Evolutionary conservation across 37 sponge, comb jelly and placozoan species (phyloP).

Genomic region (Cliona cf. orientalis): DNA sequence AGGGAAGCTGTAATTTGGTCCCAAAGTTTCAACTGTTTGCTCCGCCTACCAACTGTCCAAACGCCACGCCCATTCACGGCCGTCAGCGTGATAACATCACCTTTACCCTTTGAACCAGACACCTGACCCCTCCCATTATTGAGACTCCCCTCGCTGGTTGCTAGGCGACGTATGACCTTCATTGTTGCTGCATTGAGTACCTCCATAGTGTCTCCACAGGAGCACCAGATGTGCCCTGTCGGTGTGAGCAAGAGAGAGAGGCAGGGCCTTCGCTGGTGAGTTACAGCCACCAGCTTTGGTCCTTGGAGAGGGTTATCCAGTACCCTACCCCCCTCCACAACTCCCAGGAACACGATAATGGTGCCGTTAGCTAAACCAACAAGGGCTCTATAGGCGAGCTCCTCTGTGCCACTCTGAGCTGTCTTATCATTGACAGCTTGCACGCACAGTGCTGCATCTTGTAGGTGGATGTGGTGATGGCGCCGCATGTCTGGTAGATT

Average conservation of each 20-base stretch:
- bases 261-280: slow-evolving; percentile 56
- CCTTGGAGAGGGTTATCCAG: slow-evolving; percentile 72
- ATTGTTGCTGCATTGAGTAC: slow-evolving; percentile 64
- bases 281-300: slow-evolving; percentile 40
- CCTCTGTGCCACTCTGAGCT: slow-evolving; percentile 1
- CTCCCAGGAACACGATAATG: slow-evolving; percentile 74
- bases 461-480: slow-evolving; percentile 82
- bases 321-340: slow-evolving; percentile 45
- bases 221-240: slow-evolving; percentile 68
- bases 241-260: slow-evolving; percentile 48
- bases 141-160: neutral
- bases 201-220: slow-evolving; percentile 71
- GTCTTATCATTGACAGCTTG: slow-evolving; percentile 53
- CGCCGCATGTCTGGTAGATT: slow-evolving; percentile 75
- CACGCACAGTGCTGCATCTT: slow-evolving; percentile 84
- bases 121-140: neutral
- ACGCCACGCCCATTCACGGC: slow-evolving; percentile 52
- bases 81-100: slow-evolving; percentile 67
- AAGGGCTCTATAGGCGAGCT: slow-evolving; percentile 59
- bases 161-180: slow-evolving; percentile 21
- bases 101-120: neutral
- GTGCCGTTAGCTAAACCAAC: slow-evolving; percentile 87
- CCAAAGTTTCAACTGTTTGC: slow-evolving; percentile 69
- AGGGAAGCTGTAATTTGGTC: slow-evolving; percentile 49
- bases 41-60: slow-evolving; percentile 81